Evolutionary conservation across 2,888 invertebrate species (phyloP), one percentile per base, ranked within the genome.

Genomic region (Drosophila koepferae): DNA sequence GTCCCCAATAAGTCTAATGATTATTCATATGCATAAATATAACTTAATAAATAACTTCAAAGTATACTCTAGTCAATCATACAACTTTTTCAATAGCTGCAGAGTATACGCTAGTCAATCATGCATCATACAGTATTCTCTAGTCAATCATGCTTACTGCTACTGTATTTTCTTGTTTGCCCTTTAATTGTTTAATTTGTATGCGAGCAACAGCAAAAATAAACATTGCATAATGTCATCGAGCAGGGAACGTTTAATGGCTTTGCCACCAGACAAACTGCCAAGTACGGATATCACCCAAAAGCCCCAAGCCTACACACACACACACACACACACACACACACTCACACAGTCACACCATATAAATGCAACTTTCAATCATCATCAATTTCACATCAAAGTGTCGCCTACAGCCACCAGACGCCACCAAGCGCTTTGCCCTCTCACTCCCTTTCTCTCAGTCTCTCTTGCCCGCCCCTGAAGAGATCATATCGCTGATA

Each of bases 341-440:
- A 31, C 31, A 49, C 49, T 16, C 9, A 46, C 14, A 51, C 14
- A 36, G 18, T 18, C 34, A 36, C 51, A 51, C 51, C 49, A 18
- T 51, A 54, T 41, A 67, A 67, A 72, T 86, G 81, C 74, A 75
- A 74, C 85, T 85, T 86, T 92, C 91, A 92, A 92, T 92, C 92
- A 92, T 92, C 91, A 92, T 91, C 91, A 91, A 92, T 91, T 91
- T 90, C 90, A 79, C 91, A 91, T 91, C 91, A 92, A 91, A 91
- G 90, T 89, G 90, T 91, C 91, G 88, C 91, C 89, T 80, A 83
- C 90, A 81, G 79, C 68, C 70, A 70, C 72, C 73, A 83, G 77
- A 80, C 74, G 64, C 55, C 73, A 61, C 36, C 40, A 54, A 28
- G 5, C 23, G 28, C 23, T 23, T 43, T 8, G 23, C 18, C 44